Percentiles rank a stretch among this genome's conserved stretches.
Evolutionary conservation across 2,797 vertebrate genomes (phyloP).

Genomic region (Lithobates pipiens): DNA sequence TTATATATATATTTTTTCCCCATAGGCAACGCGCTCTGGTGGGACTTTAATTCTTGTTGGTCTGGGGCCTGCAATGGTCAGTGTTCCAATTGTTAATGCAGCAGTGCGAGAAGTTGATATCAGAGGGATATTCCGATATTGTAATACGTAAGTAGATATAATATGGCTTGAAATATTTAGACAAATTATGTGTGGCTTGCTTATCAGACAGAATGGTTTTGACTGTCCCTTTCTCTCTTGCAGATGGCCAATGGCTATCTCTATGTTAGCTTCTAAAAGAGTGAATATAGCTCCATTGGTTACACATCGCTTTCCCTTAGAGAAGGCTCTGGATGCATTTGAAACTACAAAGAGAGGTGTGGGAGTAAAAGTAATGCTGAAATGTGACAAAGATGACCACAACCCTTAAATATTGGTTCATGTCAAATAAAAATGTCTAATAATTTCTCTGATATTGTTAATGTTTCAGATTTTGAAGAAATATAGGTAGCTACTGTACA

Average conservation of each 20-base stretch:
- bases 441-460: background rate
- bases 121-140: slow-evolving; percentile 93
- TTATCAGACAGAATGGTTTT: background rate
- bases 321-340: slow-evolving; percentile 90
- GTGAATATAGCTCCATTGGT: slow-evolving; percentile 92
- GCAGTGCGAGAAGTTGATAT: slow-evolving; percentile 91
- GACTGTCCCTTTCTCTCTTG: slow-evolving; percentile 58
- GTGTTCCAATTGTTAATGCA: slow-evolving; percentile 84
- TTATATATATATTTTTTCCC: background rate
- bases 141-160: slow-evolving; percentile 88
- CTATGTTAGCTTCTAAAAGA: slow-evolving; percentile 88
- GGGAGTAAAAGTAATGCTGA: slow-evolving; percentile 96
- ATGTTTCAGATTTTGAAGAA: background rate
- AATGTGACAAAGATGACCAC: slow-evolving; percentile 89
- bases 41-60: slow-evolving; percentile 92
- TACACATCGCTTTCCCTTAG: slow-evolving; percentile 94
- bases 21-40: slow-evolving; percentile 87
- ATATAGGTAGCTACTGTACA: no score
- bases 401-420: slow-evolving; percentile 76
- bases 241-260: slow-evolving; percentile 94
- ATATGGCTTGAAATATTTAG: background rate
- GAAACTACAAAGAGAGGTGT: slow-evolving; percentile 87
- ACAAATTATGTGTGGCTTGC: background rate
- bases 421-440: background rate
- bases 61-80: slow-evolving; percentile 83